These are phyloP conservation scores for Kuschelorhynchus macadamiae DNA, from an alignment of 2,888 invertebrate species.

Conservation along the genomic window DNA sequence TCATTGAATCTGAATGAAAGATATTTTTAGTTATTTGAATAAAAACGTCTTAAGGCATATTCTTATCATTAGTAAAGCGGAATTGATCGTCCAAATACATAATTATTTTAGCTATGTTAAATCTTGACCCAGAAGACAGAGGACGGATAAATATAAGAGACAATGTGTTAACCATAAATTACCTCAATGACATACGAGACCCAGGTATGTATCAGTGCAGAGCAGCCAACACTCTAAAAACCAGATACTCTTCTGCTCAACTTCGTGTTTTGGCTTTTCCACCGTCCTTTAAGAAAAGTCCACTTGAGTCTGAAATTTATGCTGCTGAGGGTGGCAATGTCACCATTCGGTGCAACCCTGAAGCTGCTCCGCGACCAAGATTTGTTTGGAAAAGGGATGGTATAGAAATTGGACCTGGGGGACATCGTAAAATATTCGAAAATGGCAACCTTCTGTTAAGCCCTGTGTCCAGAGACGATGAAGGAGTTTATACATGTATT, in stretches of 20 bases:
- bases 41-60: too few relatives aligned
- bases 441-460: slow-evolving; percentile 90
- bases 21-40: too few relatives aligned
- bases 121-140: slow-evolving; percentile 77
- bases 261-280: slow-evolving; percentile 84
- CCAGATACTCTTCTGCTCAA: slow-evolving; percentile 90
- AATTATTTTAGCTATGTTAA: slow-evolving; percentile 67
- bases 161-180: slow-evolving; percentile 84
- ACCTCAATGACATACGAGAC: slow-evolving; percentile 83
- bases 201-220: slow-evolving; percentile 96
- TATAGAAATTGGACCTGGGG: slow-evolving; percentile 82
- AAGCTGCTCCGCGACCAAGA: slow-evolving; percentile 92
- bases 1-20: too few relatives aligned
- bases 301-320: slow-evolving; percentile 90
- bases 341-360: slow-evolving; percentile 92
- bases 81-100: too few relatives aligned
- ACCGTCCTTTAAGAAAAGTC: slow-evolving; percentile 91
- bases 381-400: slow-evolving; percentile 94
- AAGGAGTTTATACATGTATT: slow-evolving; percentile 87
- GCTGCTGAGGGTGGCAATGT: slow-evolving; percentile 93
- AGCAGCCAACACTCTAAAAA: slow-evolving; percentile 89
- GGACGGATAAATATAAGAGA: slow-evolving; percentile 88
- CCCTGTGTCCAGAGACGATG: slow-evolving; percentile 89
- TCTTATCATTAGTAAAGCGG: too few relatives aligned
- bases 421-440: slow-evolving; percentile 84